Evolutionary conservation across 2,888 invertebrate species (phyloP), one percentile per base, ranked within the genome.

Genomic region (Pheosia gnoma): DNA sequence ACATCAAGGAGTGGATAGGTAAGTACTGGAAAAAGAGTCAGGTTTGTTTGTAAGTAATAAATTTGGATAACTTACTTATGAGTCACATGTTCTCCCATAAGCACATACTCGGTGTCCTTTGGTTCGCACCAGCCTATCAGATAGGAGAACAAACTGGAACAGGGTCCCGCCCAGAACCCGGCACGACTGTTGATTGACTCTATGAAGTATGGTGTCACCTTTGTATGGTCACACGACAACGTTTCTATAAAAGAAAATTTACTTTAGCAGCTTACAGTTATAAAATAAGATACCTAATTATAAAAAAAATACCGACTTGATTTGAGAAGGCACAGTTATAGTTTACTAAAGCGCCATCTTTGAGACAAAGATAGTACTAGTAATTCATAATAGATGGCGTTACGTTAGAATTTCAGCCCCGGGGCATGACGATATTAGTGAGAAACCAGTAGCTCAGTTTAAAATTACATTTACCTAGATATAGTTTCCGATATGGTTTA

Each of bases 151-250:
- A 97, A 91, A 80, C 96, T 97, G 39, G 96, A 95, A 81, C 98
- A 98, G 0, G 97, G 97, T 4, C 97, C 97, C 3, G 97, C 97
- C 95, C 97, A 98, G 86, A 98, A 98, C 37, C 98, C 98, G 13
- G 94, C 91, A 61, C 94, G 95, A 13, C 96, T 95, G 77, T 96
- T 96, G 75, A 98, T 97, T 0, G 97, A 98, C 87, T 98, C 98
- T 71, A 98, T 97, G 85, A 97, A 98, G 85, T 97, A 97, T 9
- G 98, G 98, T 3, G 98, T 97, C 65, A 98, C 98, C 91, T 97
- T 97, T 6, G 97, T 98, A 84, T 98, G 98, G 86, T 98, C 98
- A 85, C 98, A 98, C 39, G 98, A 96, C 65, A 98, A 89, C 0
- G 97, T 97, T 94, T 97, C 97, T 97, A 87, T 25, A 90, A 88